phyloP scores from a whole-genome alignment of 2,113 vertebrate genomes.

The Hyperopisus bebe region DNA sequence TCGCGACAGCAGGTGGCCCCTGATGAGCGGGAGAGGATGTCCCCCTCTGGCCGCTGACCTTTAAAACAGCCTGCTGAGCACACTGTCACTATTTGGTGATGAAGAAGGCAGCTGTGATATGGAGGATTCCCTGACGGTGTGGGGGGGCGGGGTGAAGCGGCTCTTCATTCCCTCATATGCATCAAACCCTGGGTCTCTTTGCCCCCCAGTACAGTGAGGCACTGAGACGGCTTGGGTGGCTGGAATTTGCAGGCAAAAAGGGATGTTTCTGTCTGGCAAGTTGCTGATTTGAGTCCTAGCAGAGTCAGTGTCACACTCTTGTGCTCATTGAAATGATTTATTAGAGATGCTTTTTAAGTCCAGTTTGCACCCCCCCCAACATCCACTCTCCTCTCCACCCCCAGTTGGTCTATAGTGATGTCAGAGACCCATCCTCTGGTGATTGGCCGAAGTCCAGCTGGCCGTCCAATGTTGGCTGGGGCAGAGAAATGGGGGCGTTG shows the following conservation, averaged over 20 bases:
- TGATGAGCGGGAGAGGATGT: background rate
- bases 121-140: background rate
- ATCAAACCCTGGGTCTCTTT: background rate
- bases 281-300: background rate
- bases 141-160: background rate
- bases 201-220: background rate
- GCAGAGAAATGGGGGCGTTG: background rate
- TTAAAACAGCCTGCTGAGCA: background rate
- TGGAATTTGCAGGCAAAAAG: background rate
- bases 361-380: background rate
- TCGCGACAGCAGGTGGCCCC: background rate
- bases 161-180: background rate
- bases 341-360: slow-evolving; percentile 13
- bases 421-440: slow-evolving; percentile 33
- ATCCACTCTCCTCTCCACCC: background rate
- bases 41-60: background rate
- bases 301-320: background rate
- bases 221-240: background rate
- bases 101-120: background rate
- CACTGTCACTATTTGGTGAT: background rate
- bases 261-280: background rate
- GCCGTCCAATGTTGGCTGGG: background rate
- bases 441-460: background rate
- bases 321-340: slow-evolving; percentile 19
- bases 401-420: slow-evolving; percentile 23